Base-by-base conservation (phyloP, 1,140 invertebrate genomes). In the Globodera ellingtonae region DNA sequence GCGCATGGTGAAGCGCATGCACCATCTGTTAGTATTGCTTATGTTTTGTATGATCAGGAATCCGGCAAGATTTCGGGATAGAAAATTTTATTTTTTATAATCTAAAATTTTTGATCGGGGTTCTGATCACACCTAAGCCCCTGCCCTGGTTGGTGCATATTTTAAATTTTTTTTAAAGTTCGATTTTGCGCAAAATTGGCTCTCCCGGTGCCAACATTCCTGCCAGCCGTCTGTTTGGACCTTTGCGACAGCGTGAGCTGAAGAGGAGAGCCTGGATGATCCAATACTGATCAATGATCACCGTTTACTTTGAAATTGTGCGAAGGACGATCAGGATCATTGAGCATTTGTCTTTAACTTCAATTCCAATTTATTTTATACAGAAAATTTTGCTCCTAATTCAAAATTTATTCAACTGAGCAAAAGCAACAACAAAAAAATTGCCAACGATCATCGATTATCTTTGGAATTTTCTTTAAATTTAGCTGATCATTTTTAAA, bases 111-210 rank as follows among this genome's bases (percentile, higher is more conserved):
- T 35, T 35, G 35, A 35, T 35, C 35, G 35, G 35, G 3, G 35
- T 35, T 35, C 35, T 35, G 35, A 35, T 35, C 35, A 35, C 3
- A 35, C 3, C 35, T 2, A 35, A 35, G 35, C 35, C 35, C 1
- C 35, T 35, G 35, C 35, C 35, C 35, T 35, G 3, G 35, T 35
- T 52, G 15, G 6, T 15, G 52, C 52, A n/a, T n/a, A n/a, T n/a
- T 52, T 15, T 52, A 52, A 52, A 52, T 10, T 8, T 52, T 52
- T 52, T 52, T 62, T 62, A 6, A 62, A 62, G 56, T 62, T 62
- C 62, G 48, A 77, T 77, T 47, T 50, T 77, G 48, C 75, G 75
- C 48, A 77, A 77, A 67, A 67, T 77, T 10, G 75, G 75, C 15
- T 62, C 56, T 18, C 56, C 21, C 65, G 62, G 47, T 62, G 50